Evolutionary conservation across 2,113 vertebrate genomes (phyloP).

Genomic region (Buteo buteo): DNA sequence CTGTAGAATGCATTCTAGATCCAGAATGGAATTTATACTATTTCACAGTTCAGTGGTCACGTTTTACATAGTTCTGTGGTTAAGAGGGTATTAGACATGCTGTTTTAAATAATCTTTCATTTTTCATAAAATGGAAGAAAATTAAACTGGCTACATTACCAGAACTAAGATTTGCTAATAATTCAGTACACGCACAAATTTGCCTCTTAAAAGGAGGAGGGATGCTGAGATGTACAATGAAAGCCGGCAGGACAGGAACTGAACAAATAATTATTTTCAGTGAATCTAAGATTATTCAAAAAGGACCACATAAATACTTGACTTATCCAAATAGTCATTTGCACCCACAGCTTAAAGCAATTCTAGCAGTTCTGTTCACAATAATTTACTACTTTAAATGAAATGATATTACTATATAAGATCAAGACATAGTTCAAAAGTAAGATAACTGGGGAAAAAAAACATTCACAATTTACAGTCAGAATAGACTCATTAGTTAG

Average conservation of each 20-base stretch:
- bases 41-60: background rate
- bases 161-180: background rate
- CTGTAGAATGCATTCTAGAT: background rate
- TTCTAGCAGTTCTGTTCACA: background rate
- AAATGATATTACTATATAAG: background rate
- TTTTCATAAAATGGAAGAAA: background rate
- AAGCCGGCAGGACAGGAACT: background rate
- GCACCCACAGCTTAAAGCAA: background rate
- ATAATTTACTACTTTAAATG: background rate
- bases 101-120: background rate
- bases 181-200: background rate
- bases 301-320: background rate
- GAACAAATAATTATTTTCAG: background rate
- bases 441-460: background rate
- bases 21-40: background rate
- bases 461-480: background rate
- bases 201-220: background rate
- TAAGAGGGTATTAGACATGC: background rate
- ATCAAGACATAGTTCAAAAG: background rate
- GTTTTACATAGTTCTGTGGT: background rate
- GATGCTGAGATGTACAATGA: background rate
- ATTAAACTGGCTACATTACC: background rate
- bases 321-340: background rate
- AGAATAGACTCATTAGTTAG: background rate
- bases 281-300: background rate